Percentiles rank a stretch among this genome's conserved stretches.
phyloP scores from a whole-genome alignment of 2,113 vertebrate species.

The Odontesthes bonariensis region DNA sequence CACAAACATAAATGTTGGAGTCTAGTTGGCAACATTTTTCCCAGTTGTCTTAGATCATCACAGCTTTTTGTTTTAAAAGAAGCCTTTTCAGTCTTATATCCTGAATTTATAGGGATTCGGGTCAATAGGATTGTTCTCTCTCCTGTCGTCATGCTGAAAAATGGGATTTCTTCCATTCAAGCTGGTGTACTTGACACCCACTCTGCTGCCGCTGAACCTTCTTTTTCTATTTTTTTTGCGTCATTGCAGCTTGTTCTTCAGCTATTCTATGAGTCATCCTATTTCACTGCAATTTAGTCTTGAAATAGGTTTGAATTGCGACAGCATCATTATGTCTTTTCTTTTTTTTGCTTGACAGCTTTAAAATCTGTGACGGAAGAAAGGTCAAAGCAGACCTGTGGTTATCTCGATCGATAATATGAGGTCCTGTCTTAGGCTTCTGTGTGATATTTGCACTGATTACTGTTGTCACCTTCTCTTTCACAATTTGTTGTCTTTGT shows the following conservation, averaged over 20 bases:
- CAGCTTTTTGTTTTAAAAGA: neutral
- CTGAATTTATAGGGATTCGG: conserved; percentile 1
- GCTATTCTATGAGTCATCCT: conserved; percentile 61
- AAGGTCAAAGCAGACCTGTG: conserved; percentile 34
- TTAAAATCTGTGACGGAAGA: conserved; percentile 46
- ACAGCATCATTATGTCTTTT: conserved; percentile 28
- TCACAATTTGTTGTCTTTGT: conserved; percentile 15
- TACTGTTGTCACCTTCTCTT: conserved; percentile 25
- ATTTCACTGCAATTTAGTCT: conserved; percentile 47
- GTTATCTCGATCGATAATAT: conserved; percentile 25
- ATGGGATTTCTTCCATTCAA: conserved; percentile 23
- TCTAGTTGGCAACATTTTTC: neutral
- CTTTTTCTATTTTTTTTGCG: conserved; percentile 42
- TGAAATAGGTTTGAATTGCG: conserved; percentile 63
- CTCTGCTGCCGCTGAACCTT: conserved; percentile 25
- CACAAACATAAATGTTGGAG: neutral
- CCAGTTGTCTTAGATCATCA: neutral
- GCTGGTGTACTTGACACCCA: conserved; percentile 41
- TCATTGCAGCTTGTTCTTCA: conserved; percentile 54
- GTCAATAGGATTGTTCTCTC: conserved; percentile 12
- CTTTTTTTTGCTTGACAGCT: conserved; percentile 1
- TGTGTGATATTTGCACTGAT: conserved; percentile 34
- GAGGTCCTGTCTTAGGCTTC: conserved; percentile 26
- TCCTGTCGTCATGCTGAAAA: conserved; percentile 15
- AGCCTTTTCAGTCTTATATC: neutral